Evolutionary conservation across 2,888 invertebrate species (phyloP).

Genomic region (Chalcosyrphus nemorum): DNA sequence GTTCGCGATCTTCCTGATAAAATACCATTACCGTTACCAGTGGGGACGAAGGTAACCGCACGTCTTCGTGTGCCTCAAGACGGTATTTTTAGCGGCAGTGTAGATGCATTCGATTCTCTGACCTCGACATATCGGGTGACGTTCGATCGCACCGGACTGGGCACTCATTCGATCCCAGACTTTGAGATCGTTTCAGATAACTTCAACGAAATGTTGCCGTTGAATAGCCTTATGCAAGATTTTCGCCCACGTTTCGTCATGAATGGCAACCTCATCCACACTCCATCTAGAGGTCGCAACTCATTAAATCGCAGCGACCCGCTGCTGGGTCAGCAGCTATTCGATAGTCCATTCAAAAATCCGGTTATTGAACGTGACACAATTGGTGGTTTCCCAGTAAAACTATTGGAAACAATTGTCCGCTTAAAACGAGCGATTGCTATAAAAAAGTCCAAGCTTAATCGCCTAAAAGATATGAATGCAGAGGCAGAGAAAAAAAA

Average conservation of each 20-base stretch:
- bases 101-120: slow-evolving; percentile 97
- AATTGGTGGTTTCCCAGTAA: slow-evolving; percentile 92
- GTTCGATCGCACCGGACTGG: slow-evolving; percentile 95
- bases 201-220: slow-evolving; percentile 93
- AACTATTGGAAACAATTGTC: slow-evolving; percentile 93
- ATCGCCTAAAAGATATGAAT: slow-evolving; percentile 92
- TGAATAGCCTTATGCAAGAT: slow-evolving; percentile 91
- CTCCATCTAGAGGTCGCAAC: slow-evolving; percentile 70
- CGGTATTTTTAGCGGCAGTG: slow-evolving; percentile 95
- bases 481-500: slow-evolving; percentile 88
- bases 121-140: slow-evolving; percentile 97
- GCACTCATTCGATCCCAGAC: slow-evolving; percentile 97
- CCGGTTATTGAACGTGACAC: slow-evolving; percentile 79
- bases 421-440: slow-evolving; percentile 92
- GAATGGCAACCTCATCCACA: slow-evolving; percentile 83
- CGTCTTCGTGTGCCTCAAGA: slow-evolving; percentile 95
- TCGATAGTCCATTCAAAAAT: slow-evolving; percentile 82
- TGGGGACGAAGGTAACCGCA: slow-evolving; percentile 95
- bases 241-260: slow-evolving; percentile 88
- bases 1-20: slow-evolving; percentile 96
- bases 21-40: slow-evolving; percentile 96
- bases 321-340: slow-evolving; percentile 84
- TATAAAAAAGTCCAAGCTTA: slow-evolving; percentile 91
- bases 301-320: slow-evolving; percentile 86
- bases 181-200: slow-evolving; percentile 98